Evolutionary conservation across 2,888 invertebrate genomes (phyloP).

Genomic region (Chironomus tentans): DNA sequence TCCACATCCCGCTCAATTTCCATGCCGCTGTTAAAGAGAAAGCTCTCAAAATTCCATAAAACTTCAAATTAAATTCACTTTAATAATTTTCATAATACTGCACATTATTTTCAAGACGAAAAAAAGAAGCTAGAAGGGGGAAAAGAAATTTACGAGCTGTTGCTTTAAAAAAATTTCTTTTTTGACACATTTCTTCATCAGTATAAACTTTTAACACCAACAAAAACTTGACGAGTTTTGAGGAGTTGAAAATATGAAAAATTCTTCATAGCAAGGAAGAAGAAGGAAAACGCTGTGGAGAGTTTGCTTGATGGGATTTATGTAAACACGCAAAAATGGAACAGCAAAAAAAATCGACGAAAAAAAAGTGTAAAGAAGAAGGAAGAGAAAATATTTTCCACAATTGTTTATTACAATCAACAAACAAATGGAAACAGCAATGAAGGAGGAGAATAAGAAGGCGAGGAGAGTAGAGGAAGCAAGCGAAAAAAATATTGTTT

Average conservation of each 20-base stretch:
- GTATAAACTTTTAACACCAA: neutral
- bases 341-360: neutral
- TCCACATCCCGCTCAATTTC: too few relatives aligned
- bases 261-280: neutral
- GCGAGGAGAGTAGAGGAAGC: neutral
- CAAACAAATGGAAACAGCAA: neutral
- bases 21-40: too few relatives aligned
- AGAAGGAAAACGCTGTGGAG: neutral
- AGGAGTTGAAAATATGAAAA: neutral
- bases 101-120: too few relatives aligned
- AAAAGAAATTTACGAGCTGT: too few relatives aligned
- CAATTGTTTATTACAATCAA: conserved; percentile 25
- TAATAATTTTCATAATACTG: too few relatives aligned
- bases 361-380: neutral
- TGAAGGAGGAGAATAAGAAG: neutral
- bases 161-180: neutral
- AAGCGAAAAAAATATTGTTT: conserved; percentile 9
- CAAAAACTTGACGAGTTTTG: too few relatives aligned
- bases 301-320: conserved; percentile 16
- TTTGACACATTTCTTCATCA: neutral
- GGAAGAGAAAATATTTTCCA: neutral
- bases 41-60: too few relatives aligned
- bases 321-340: conserved; percentile 21
- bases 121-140: too few relatives aligned
- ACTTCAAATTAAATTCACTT: too few relatives aligned